These are phyloP conservation scores for Zaprionus nigranus DNA, from an alignment of 1,140 invertebrate genomes.

Conservation along the genomic window DNA sequence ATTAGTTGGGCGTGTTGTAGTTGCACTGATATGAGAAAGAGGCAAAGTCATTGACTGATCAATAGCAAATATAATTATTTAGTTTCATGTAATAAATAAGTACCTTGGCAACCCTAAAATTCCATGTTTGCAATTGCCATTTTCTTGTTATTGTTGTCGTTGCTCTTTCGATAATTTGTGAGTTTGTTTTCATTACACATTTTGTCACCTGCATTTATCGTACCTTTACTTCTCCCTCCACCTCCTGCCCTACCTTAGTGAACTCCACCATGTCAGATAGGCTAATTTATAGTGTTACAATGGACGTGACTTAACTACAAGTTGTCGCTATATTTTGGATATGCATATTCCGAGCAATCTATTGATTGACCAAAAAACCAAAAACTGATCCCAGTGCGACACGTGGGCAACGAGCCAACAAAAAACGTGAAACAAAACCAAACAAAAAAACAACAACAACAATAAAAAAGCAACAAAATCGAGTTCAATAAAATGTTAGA, in stretches of 20 bases:
- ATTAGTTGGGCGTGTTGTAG: background rate
- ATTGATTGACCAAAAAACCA: conserved; percentile 45
- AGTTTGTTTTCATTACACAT: conserved; percentile 39
- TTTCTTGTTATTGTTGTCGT: background rate
- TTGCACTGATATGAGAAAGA: background rate
- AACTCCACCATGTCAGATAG: conserved; percentile 29
- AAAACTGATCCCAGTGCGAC: conserved; percentile 25
- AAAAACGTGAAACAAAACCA: conserved; percentile 12
- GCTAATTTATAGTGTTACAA: conserved; percentile 67
- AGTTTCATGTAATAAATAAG: too few relatives aligned
- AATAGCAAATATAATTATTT: too few relatives aligned
- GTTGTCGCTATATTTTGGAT: conserved; percentile 5
- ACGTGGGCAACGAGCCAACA: conserved; percentile 46
- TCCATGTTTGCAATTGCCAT: conserved; percentile 16
- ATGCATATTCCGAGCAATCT: conserved; percentile 20
- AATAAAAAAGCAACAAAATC: background rate
- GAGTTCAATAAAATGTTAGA: conserved; percentile 54
- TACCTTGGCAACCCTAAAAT: background rate
- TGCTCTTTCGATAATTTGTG: conserved; percentile 19
- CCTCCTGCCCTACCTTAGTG: background rate
- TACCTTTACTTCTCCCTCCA: background rate
- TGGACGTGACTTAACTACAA: conserved; percentile 65
- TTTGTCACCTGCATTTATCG: conserved; percentile 45
- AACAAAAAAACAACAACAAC: conserved; percentile 6
- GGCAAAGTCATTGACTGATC: too few relatives aligned